Percentiles rank a stretch among this genome's conserved stretches.
These are phyloP conservation scores for Sinella curviseta DNA, from an alignment of 1,140 invertebrate genomes.

Conservation along the genomic window DNA sequence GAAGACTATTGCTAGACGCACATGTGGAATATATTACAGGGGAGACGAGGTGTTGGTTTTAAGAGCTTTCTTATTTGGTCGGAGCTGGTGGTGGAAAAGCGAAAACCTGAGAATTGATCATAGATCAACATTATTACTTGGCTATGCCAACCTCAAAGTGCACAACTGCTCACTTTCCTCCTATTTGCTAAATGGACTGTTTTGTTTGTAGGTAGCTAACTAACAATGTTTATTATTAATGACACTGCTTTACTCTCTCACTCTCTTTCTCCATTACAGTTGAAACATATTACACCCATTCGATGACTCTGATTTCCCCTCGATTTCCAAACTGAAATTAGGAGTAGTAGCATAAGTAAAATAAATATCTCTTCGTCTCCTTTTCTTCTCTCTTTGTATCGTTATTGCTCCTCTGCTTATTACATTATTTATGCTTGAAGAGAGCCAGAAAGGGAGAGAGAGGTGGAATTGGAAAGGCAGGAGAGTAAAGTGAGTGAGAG, in stretches of 20 bases:
- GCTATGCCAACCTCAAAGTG: neutral
- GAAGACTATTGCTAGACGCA: too few species aligned
- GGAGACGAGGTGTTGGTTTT: neutral
- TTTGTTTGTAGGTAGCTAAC: neutral
- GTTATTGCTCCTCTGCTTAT: conserved; percentile 9
- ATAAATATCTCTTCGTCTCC: too few species aligned
- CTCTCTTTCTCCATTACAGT: conserved; percentile 3
- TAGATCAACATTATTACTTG: conserved; percentile 15
- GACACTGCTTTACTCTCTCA: neutral
- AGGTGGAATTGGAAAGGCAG: neutral
- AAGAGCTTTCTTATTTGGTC: neutral
- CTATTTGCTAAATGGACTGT: neutral
- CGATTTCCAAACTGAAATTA: neutral
- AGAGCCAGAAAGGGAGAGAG: neutral
- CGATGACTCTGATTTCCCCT: conserved; percentile 13
- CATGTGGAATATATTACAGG: neutral
- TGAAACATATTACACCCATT: neutral
- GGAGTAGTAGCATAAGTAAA: too few species aligned
- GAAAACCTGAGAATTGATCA: neutral
- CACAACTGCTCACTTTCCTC: neutral
- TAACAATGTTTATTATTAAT: conserved; percentile 21
- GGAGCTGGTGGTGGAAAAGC: neutral
- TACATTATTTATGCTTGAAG: conserved; percentile 21
- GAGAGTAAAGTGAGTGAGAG: too few species aligned
- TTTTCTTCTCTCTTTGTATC: neutral